Evolutionary conservation across 2,888 invertebrate genomes (phyloP), one percentile per base, ranked within the genome.

Genomic region (Melieria picta): DNA sequence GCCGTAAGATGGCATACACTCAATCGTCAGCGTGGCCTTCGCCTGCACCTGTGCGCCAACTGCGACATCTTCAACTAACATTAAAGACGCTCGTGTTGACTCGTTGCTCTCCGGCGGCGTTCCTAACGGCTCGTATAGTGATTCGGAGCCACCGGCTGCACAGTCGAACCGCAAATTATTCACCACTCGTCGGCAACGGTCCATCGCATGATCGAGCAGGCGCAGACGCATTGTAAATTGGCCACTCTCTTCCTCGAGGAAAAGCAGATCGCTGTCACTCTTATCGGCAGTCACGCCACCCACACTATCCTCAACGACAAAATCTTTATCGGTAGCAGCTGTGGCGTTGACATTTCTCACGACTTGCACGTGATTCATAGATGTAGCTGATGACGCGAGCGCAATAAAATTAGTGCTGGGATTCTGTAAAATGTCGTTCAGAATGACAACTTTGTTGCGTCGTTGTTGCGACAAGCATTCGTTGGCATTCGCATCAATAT

Each of bases 391-490:
- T 3, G 63, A 66, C 10, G 73, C 80, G 7, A 85, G 74, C 65
- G 85, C 79, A 62, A 85, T 79, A 45, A 80, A 85, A 72, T 84
- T 80, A 0, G 76, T 81, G 10, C 79, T 65, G 0, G 85, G 84
- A 74, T 85, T 81, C 69, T 82, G 79, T 6, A 85, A 76, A 45
- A 84, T 77, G 69, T 85, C 83, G 62, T 81, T 83, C 13, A 85
- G 77, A 64, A 80, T 79, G 4, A 85, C 75, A 9, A 85, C 82
- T 67, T 79, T 78, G 46, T 73, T 76, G n/a, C 45, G 43, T 10
- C 48, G 47, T 45, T 60, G 61, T 48, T 62, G 50, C 72, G 58
- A 62, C 5, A 50, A 30, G 5, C 42, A 11, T 9, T 10, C 45
- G 42, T 52, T 58, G 46, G 16, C 42, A 58, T 58, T 58, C 13